Evolutionary conservation across 1,140 invertebrate genomes (phyloP).

Genomic region (Copidosoma floridanum): DNA sequence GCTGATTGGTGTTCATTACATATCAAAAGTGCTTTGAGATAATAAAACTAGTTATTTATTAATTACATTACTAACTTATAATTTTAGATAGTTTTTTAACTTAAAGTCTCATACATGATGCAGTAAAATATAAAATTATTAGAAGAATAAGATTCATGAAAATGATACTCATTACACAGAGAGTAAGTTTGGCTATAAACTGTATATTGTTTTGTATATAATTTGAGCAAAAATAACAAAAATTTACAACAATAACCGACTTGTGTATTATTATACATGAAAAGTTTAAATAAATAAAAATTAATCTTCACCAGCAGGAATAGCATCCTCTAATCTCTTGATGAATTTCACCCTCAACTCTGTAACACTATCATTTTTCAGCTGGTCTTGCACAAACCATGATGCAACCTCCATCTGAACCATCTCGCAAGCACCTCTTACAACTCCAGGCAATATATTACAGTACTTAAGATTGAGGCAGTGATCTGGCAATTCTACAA

Average conservation of each 20-base stretch:
- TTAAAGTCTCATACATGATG: neutral
- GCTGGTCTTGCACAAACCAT: conserved; percentile 86
- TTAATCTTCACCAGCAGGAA: conserved; percentile 97
- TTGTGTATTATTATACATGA: neutral
- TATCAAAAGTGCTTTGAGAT: too few species aligned
- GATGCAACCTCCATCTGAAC: conserved; percentile 79
- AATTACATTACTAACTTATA: too few species aligned
- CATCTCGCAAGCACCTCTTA: conserved; percentile 96
- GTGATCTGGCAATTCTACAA: conserved; percentile 94
- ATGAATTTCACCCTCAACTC: conserved; percentile 96
- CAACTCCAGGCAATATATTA: conserved; percentile 89
- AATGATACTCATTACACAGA: too few species aligned
- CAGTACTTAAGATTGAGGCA: conserved; percentile 87
- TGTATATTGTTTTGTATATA: conserved; percentile 5
- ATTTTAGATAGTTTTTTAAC: conserved; percentile 4
- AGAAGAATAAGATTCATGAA: too few species aligned
- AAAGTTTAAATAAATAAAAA: neutral
- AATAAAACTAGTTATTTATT: too few species aligned
- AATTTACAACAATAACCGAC: conserved; percentile 1
- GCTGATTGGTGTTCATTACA: too few species aligned
- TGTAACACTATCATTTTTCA: conserved; percentile 92
- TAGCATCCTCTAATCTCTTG: conserved; percentile 92
- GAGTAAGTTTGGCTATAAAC: too few species aligned
- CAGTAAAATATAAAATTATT: too few species aligned
- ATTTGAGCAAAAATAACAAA: conserved; percentile 13